Evolutionary conservation across 2,888 invertebrate genomes (phyloP).

Genomic region (Euzetes globulus): DNA sequence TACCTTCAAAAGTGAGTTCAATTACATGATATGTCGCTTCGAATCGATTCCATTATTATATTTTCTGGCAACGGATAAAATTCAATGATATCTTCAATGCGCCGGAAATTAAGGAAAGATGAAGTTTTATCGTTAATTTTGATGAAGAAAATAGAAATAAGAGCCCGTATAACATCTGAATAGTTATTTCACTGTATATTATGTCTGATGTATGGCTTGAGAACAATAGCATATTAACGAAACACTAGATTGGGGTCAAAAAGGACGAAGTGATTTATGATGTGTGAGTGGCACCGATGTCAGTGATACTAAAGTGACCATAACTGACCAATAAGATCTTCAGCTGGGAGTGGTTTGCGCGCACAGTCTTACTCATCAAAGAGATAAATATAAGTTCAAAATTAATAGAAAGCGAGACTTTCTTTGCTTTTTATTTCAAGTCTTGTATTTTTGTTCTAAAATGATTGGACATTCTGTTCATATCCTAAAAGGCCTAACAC

Average conservation of each 20-base stretch:
- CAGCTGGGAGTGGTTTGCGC: slow-evolving; percentile 20
- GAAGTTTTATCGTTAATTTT: too few relatives aligned
- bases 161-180: slow-evolving; percentile 15
- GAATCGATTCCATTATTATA: too few relatives aligned
- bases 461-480: neutral
- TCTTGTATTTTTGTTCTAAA: neutral
- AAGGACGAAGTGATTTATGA: slow-evolving; percentile 29
- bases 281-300: slow-evolving; percentile 23
- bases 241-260: slow-evolving; percentile 22
- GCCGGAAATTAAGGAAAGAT: too few relatives aligned
- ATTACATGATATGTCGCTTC: too few relatives aligned
- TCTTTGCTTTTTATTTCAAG: neutral
- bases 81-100: too few relatives aligned
- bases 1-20: too few relatives aligned
- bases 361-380: slow-evolving; percentile 16
- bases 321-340: slow-evolving; percentile 24
- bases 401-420: slow-evolving; percentile 21
- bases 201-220: slow-evolving; percentile 21
- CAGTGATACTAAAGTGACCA: slow-evolving; percentile 15
- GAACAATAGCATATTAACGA: slow-evolving; percentile 20
- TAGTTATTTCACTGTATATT: slow-evolving; percentile 2
- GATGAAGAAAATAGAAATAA: neutral
- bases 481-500: neutral
- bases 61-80: too few relatives aligned
- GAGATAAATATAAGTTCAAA: neutral